phyloP scores from a whole-genome alignment of 2,888 invertebrate species.

The Nebria salina region DNA sequence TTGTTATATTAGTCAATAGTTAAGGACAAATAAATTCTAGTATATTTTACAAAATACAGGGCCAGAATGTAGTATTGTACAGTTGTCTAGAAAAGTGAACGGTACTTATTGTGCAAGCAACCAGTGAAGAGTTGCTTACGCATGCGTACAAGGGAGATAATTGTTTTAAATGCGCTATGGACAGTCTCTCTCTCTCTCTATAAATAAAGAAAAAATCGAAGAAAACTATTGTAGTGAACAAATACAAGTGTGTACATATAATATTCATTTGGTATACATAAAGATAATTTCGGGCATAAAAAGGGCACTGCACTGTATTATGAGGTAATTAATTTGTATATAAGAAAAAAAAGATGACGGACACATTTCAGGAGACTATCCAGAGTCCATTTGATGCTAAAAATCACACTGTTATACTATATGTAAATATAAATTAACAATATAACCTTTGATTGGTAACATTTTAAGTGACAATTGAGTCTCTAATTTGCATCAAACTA shows the following conservation, averaged over 20 bases:
- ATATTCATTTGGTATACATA: neutral
- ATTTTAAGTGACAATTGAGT: conserved; percentile 31
- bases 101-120: conserved; percentile 31
- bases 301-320: neutral
- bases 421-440: conserved; percentile 41
- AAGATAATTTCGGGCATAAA: neutral
- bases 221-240: neutral
- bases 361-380: conserved; percentile 11
- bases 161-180: conserved; percentile 26
- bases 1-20: conserved; percentile 20
- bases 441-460: conserved; percentile 23
- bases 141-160: conserved; percentile 19
- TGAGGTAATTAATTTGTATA: neutral
- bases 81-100: conserved; percentile 13
- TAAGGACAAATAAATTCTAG: conserved; percentile 18
- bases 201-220: no score
- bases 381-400: conserved; percentile 21
- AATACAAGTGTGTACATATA: neutral
- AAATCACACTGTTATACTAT: conserved; percentile 38
- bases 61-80: conserved; percentile 8
- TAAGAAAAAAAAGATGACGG: neutral
- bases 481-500: conserved; percentile 25
- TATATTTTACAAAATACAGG: conserved; percentile 1
- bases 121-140: conserved; percentile 20
- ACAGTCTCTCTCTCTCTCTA: neutral